Conservation (phyloP, 1,140 invertebrate genomes). For the Leptopilina boulardi region DNA sequence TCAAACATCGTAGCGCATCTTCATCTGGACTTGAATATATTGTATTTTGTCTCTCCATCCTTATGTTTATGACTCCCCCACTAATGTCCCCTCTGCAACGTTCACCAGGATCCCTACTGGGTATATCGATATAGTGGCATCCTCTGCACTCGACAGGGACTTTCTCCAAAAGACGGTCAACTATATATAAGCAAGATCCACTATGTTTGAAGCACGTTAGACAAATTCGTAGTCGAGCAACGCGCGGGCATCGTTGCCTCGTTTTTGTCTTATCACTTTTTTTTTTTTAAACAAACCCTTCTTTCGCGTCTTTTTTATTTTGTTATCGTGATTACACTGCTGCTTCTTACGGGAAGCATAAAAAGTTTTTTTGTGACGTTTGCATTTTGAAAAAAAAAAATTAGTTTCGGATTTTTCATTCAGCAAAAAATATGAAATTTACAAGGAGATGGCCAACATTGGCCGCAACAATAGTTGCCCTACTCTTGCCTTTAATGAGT, state of each 20-base stretch:
- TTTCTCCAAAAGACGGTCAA: constrained; percentile 75
- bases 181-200: constrained; percentile 74
- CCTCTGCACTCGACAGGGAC: constrained; percentile 68
- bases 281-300: background rate
- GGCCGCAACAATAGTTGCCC: constrained; percentile 62
- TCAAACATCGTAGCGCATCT: constrained; percentile 53
- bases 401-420: constrained; percentile 15
- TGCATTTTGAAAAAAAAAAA: constrained; percentile 42
- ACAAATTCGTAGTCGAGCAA: constrained; percentile 69
- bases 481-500: constrained; percentile 59
- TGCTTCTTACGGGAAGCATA: background rate
- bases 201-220: constrained; percentile 73
- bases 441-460: constrained; percentile 65
- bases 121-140: constrained; percentile 63
- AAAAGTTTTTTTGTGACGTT: constrained; percentile 32
- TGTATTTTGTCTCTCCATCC: background rate
- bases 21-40: constrained; percentile 38
- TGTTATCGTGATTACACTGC: background rate
- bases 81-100: constrained; percentile 55
- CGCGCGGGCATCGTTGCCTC: constrained; percentile 58
- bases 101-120: constrained; percentile 59
- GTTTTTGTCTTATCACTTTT: constrained; percentile 40
- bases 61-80: constrained; percentile 40
- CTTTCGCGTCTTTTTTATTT: background rate
- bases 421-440: constrained; percentile 46